Conservation (phyloP, 2,888 invertebrate genomes). For the Melitaea athalia region DNA sequence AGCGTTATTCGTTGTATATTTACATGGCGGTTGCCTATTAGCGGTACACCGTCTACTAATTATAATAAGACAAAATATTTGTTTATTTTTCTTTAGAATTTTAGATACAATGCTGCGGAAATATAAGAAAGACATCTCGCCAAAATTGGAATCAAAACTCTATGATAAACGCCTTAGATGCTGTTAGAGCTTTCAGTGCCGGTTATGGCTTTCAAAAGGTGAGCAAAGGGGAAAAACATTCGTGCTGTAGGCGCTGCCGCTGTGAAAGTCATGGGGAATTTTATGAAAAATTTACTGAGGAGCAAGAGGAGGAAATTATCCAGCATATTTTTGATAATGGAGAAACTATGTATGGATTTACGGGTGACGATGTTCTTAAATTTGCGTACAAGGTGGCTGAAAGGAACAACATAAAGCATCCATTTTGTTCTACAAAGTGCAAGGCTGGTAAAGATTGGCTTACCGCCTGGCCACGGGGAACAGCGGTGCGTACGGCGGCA, state of each 20-base stretch:
- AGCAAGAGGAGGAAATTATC: neutral
- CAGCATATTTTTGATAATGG: neutral
- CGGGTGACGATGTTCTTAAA: neutral
- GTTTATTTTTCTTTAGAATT: too few relatives aligned
- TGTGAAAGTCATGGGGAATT: conserved; percentile 4
- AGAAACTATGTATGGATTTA: neutral
- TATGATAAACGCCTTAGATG: too few relatives aligned
- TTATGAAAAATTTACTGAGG: neutral
- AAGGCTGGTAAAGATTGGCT: neutral
- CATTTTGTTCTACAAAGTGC: neutral
- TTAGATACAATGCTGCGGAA: too few relatives aligned
- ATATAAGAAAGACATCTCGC: neutral
- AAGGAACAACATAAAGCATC: neutral
- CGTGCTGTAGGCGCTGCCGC: conserved; percentile 4
- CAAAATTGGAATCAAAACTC: conserved; percentile 2
- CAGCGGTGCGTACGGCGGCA: too few relatives aligned
- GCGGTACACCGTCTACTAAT: too few relatives aligned
- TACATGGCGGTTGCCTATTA: too few relatives aligned
- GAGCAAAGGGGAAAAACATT: conserved; percentile 4
- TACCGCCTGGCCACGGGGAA: too few relatives aligned
- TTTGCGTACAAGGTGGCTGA: neutral
- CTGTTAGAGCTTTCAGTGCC: conserved; percentile 10
- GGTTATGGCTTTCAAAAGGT: conserved; percentile 9
- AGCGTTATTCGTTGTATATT: too few relatives aligned
- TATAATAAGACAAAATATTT: too few relatives aligned